Evolutionary conservation across 2,797 vertebrate genomes (phyloP), one percentile per base, ranked within the genome.

Genomic region (Sarcophilus harrisii): DNA sequence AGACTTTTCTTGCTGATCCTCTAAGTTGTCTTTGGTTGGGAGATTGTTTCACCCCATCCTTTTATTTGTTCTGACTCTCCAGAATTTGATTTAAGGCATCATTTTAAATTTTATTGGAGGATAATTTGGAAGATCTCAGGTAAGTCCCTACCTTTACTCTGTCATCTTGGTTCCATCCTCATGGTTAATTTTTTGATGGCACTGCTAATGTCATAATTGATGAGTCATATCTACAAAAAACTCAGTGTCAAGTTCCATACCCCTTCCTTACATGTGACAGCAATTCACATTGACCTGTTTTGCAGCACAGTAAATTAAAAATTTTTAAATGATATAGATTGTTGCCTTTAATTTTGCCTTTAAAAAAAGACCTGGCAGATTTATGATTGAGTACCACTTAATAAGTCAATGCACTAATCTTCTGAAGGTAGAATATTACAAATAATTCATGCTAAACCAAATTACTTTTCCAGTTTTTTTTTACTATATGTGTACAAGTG

Each of bases 391-490:
- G 57, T 93, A 96, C 93, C 91, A 90, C 93, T 97, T 97, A 97
- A 96, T 95, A 96, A 96, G 92, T 49, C 97, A 98, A 96, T 96
- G 91, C 60, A 89, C 97, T 95, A 52, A 93, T 95, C 97, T 98
- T 97, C 92, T 90, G 95, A 97, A 95, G 95, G 96, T 96, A 93
- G 95, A 91, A 95, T 87, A 94, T 93, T 97, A 94, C 8, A 10
- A 97, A 94, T 92, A 81, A 89, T 30, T 91, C 59, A 96, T 97
- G 73, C 66, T 95, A 95, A 96, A 97, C 92, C 90, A 95, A 96
- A 98, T 81, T 97, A 91, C 96, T 95, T 96, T 93, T 38, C 45
- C 21, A 38, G 81, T n/a, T 49, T 49, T 97, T 92, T 97, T 95
- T 90, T 91, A 93, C 32, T 96, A 52, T 94, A 95, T 81, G 66